These are phyloP conservation scores for Pachyseris speciosa DNA, from an alignment of 64 coral and sea anemone genomes.

Conservation along the genomic window DNA sequence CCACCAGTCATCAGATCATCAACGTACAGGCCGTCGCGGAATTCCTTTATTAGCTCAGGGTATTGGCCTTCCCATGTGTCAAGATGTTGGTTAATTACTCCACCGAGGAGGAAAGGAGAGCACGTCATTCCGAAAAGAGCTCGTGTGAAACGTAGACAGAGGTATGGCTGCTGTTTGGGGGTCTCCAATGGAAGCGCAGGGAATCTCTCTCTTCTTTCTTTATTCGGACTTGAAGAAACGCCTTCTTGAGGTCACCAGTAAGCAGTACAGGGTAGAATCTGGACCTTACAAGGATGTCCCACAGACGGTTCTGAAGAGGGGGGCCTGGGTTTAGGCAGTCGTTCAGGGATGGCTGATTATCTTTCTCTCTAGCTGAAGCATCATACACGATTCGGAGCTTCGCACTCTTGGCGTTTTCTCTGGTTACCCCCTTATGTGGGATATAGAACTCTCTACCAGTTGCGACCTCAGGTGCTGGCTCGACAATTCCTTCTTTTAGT, in stretches of 20 bases:
- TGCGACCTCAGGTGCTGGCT: slow-evolving; percentile 9
- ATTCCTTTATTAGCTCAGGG: slow-evolving; percentile 40
- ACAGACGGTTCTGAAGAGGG: slow-evolving; percentile 37
- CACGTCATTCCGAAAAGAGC: slow-evolving; percentile 60
- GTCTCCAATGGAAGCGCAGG: too few species aligned
- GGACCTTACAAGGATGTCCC: slow-evolving; percentile 25
- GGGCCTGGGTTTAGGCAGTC: slow-evolving; percentile 48
- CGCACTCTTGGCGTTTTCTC: slow-evolving; percentile 19
- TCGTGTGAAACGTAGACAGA: slow-evolving; percentile 49
- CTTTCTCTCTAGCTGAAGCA: slow-evolving; percentile 9
- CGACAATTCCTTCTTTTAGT: not conserved
- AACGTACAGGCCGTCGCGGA: slow-evolving; percentile 62
- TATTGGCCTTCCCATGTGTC: slow-evolving; percentile 43
- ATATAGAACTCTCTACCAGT: slow-evolving; percentile 47
- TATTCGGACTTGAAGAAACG: too few species aligned
- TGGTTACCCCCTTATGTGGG: slow-evolving; percentile 9
- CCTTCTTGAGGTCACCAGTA: too few species aligned
- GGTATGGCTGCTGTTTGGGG: not conserved
- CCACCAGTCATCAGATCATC: slow-evolving; percentile 68
- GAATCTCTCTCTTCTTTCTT: too few species aligned
- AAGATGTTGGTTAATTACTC: slow-evolving; percentile 69
- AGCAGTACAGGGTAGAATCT: too few species aligned
- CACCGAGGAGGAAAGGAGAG: slow-evolving; percentile 69
- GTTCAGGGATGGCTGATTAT: slow-evolving; percentile 29
- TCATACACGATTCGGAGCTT: slow-evolving; percentile 47